Base-by-base conservation (phyloP, 2,113 vertebrate genomes). In the Amblyornis subalaris region DNA sequence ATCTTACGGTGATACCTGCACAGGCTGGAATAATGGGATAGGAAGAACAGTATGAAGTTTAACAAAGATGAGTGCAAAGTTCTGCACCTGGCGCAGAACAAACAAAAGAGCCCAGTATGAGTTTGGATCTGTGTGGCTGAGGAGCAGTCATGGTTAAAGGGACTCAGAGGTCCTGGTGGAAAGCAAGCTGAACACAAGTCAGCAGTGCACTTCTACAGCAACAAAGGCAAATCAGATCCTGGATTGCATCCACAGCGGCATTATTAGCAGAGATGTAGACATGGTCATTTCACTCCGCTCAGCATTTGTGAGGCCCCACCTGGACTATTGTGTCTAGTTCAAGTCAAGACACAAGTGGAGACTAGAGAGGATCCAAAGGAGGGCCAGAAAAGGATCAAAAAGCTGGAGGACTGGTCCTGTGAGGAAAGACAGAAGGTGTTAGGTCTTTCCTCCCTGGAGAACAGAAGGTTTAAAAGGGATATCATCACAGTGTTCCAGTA, bases 281-380 rank as follows among this genome's bases (percentile, higher is more conserved):
- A n/a, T 4, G 15, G 17, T 29, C 13, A n/a, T 66, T 58, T 35
- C 10, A 50, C 24, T 57, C 12, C 16, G 14, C 15, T 40, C 21
- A 42, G 25, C 0, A 0, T 33, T 28, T 82, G 2, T 10, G 18
- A 65, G 18, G 36, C 9, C 14, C 3, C 21, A 26, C 12, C 18
- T 72, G 36, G 10, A 33, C 2, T 15, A 36, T 4, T 44, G 22
- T 19, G 18, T 28, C 26, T 33, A 33, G 14, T 33, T 72, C 51
- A 33, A 6, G 19, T 65, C 33, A 36, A 33, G 33, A 44, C 12
- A 44, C 3, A 7, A 20, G 36, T 28, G 7, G 13, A 57, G 18
- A 57, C 7, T 35, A 28, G 58, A 65, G 42, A 36, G 14, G 9
- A 50, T 57, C 21, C 35, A 50, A 79, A 57, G 26, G 6, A 65